Percentiles rank a stretch among this genome's conserved stretches.
Evolutionary conservation across 1,140 invertebrate genomes (phyloP).

Genomic region (Conopomorpha cramerella): DNA sequence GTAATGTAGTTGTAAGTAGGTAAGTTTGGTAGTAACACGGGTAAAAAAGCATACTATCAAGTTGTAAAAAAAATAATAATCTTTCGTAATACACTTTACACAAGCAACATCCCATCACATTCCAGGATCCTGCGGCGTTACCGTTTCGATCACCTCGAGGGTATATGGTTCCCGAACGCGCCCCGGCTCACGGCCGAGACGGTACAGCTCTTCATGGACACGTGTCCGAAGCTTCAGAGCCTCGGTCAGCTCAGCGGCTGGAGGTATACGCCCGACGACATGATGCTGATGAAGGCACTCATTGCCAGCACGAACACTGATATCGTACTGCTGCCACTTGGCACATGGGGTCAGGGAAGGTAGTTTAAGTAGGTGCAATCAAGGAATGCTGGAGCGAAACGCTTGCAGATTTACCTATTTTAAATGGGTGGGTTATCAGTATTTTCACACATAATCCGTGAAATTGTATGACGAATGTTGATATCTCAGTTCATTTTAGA

Average conservation of each 20-base stretch:
- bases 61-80: no score
- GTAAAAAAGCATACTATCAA: no score
- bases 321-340: conserved; percentile 59
- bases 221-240: conserved; percentile 65
- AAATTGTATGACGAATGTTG: no score
- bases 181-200: conserved; percentile 62
- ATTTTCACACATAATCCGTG: no score
- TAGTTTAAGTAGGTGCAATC: no score
- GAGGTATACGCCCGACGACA: conserved; percentile 65
- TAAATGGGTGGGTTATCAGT: no score
- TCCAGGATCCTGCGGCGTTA: conserved; percentile 61
- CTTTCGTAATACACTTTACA: no score
- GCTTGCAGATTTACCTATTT: no score
- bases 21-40: no score
- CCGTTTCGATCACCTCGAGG: conserved; percentile 63
- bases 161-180: conserved; percentile 68
- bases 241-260: conserved; percentile 67
- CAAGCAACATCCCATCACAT: conserved; percentile 5
- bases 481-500: no score
- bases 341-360: conserved; percentile 56
- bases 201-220: conserved; percentile 66
- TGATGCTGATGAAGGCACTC: conserved; percentile 64
- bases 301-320: conserved; percentile 66
- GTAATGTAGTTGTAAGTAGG: no score
- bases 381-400: no score